phyloP scores from a whole-genome alignment of 2,797 vertebrate genomes.

The Limnodromus scolopaceus region DNA sequence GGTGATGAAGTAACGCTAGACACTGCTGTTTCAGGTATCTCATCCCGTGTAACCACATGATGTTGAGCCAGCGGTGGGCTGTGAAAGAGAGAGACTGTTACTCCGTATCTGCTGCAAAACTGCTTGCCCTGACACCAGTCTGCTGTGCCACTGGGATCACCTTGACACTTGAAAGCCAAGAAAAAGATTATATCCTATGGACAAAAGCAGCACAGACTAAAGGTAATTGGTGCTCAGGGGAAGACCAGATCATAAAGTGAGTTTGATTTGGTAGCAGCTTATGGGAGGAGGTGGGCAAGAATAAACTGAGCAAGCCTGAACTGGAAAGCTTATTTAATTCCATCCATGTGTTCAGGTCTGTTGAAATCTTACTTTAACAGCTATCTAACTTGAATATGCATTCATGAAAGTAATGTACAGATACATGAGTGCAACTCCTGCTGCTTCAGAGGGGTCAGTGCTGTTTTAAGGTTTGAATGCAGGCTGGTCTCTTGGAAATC shows the following conservation, averaged over 20 bases:
- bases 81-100: slow-evolving; percentile 95
- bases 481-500: neutral
- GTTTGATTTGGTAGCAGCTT: neutral
- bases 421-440: neutral
- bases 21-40: slow-evolving; percentile 86
- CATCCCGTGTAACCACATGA: slow-evolving; percentile 98
- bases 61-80: slow-evolving; percentile 92
- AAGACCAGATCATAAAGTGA: neutral
- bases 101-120: slow-evolving; percentile 91
- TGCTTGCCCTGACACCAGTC: slow-evolving; percentile 90
- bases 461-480: neutral
- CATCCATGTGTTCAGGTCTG: neutral
- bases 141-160: slow-evolving; percentile 90
- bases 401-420: neutral
- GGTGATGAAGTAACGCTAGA: neutral
- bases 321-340: neutral
- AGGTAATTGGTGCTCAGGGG: slow-evolving; percentile 58
- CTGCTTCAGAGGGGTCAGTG: neutral
- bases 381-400: neutral
- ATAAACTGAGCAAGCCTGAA: neutral
- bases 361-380: neutral
- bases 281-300: neutral
- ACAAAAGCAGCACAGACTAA: slow-evolving; percentile 79
- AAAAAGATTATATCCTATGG: slow-evolving; percentile 90
- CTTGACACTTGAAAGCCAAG: slow-evolving; percentile 83